Base-by-base conservation (phyloP, 2,888 invertebrate species). In the Eurytoma adleriae region DNA sequence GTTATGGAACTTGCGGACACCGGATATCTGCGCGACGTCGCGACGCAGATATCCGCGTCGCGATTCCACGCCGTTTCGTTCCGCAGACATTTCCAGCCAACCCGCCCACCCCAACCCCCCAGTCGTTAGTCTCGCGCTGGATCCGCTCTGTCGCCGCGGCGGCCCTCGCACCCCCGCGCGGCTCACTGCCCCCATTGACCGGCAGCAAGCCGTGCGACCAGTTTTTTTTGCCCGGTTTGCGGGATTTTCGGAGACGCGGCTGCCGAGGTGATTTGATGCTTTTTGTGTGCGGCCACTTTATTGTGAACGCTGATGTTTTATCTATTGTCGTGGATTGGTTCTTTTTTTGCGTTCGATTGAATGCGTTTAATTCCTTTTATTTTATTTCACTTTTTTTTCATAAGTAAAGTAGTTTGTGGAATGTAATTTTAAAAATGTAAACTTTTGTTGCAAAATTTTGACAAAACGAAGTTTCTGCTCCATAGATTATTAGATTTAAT, bases 61-160 rank as follows among this genome's bases (percentile, higher is more conserved):
- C 82, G 79, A 56, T 84, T 83, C 83, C 82, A 76, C 80, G 84
- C 83, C 85, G 69, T 85, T 85, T 85, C 85, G 84, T 86, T 85
- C 84, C 84, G 83, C 83, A 81, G 27, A 30, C 70, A 13, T 70
- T 70, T 48, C 70, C 83, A 83, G 82, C 81, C 83, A 40, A 40
- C 10, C 40, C n/a, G 4, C 64, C 1, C 5, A 7, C 14, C n/a
- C 64, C 18, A 69, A 83, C 83, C 81, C 81, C 79, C 69, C 54
- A 50, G 20, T 20, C 50, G 66, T 66, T 66, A 66, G 66, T 50
- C 50, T 66, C 66, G 50, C 20, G 40, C 14, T 68, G 54, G 56
- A 64, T 64, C 27, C n/a, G 64, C 27, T 48, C 40, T 48, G 64
- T 13, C 16, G 64, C 40, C 40, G 40, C 64, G 61, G 40, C 7